Evolutionary conservation across 2,113 vertebrate species (phyloP), one percentile per base, ranked within the genome.

Genomic region (Ageneiosus marmoratus): DNA sequence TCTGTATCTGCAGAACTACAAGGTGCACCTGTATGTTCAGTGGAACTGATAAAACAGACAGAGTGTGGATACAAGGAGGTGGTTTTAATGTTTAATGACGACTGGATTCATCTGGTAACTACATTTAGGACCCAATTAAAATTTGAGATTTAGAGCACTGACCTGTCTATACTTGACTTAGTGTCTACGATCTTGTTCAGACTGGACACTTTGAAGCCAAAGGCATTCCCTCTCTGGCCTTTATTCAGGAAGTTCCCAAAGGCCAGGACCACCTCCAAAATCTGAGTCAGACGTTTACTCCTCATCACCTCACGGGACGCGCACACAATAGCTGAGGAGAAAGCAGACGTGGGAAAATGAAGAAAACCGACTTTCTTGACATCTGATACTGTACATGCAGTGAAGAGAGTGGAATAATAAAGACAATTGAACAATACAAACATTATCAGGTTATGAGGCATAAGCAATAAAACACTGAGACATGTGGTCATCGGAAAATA

Each of bases 211-310:
- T 97, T 99, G 90, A 99, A 99, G 84, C 98, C 98, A 0, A 96
- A 99, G 0, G 97, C 97, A 0, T 98, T 99, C 37, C 98, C 98
- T 89, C 98, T 95, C 90, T 99, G 98, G 82, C 98, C 98, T 89
- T 99, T 99, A 91, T 99, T 99, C 98, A 99, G 98, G 90, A 97
- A 99, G 95, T 99, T 99, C 63, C 98, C 98, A 34, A 99, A 97
- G 24, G 98, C 98, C 90, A 99, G 92, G 84, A 99, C 97, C 90
- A 99, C 97, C 90, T 99, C 98, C 87, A 99, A 75, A 84, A 99
- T 93, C 93, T 99, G 97, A 91, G 94, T 96, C 85, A 99, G 93
- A 89, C 93, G 96, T 67, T 90, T 92, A 88, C 97, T 99, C 86
- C 95, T 94, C 73, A 97, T 91, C n/a, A 98, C 93, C 29, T 99